Base-by-base conservation (phyloP, 2,888 invertebrate genomes). In the Lasioglossum lativentre region DNA sequence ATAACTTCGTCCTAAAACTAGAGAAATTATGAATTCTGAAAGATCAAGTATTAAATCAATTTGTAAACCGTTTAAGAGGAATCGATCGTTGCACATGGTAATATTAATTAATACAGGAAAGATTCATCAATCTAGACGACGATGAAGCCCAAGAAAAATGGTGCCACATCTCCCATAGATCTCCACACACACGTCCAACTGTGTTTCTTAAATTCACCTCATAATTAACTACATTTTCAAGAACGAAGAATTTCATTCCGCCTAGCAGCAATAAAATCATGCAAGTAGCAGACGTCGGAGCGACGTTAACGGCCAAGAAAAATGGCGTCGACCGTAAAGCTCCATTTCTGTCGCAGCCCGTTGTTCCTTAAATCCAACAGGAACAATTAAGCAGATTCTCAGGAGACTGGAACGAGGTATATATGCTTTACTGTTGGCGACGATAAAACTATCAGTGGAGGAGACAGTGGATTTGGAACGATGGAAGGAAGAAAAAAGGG, bases 401-500 rank as follows among this genome's bases (percentile, higher is more conserved):
- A 40, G 38, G 68, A 68, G 68, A 12, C 34, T 68, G 66, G 68
- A 40, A 68, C 23, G 40, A 34, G 30, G 34, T 6, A 68, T 68
- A 23, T 68, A 40, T 12, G 40, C 68, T 23, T 14, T 38, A n/a
- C 23, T 14, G 40, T 27, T 45, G 59, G 12, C 23, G 38, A 66
- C 79, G 59, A 77, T 83, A 84, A 84, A 83, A 71, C 78, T 16
- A 63, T 78, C 83, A 30, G 38, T 12, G 59, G 30, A 47, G 71
- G 14, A 34, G 59, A 74, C 38, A 8, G 27, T 34, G 38, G 66
- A 66, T 34, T 76, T 73, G 34, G 73, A 76, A 73, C 38, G 74
- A 52, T n/a, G 30, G 12, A 14, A 70, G 52, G 71, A 63, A 52
- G 71, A 78, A 72, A 63, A 75, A 78, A 63, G 59, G 47, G 40